Percentiles rank a stretch among this genome's conserved stretches.
Conservation (phyloP, 1,140 invertebrate genomes). For the Adelges cooleyi region DNA sequence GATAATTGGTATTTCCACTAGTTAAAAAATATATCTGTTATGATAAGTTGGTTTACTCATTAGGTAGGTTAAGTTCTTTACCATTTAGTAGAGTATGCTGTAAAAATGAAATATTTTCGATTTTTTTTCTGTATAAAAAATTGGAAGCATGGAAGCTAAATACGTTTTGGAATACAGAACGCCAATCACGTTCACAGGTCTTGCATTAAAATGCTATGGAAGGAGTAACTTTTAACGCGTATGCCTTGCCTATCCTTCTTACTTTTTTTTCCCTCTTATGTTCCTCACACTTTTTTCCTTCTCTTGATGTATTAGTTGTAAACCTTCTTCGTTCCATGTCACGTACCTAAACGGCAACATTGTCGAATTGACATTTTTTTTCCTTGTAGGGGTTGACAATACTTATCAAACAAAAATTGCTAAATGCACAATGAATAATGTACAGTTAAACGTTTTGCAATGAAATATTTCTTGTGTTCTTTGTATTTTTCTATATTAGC, state of each 20-base stretch:
- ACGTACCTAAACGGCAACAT: slow-evolving; percentile 19
- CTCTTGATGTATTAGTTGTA: too few species aligned
- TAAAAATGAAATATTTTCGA: neutral
- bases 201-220: neutral
- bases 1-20: too few species aligned
- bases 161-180: slow-evolving; percentile 2
- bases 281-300: neutral
- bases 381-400: slow-evolving; percentile 1
- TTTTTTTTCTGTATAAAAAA: neutral
- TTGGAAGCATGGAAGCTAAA: neutral
- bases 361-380: slow-evolving; percentile 9
- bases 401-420: slow-evolving; percentile 17
- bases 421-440: slow-evolving; percentile 9
- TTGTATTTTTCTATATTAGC: too few species aligned
- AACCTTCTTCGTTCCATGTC: slow-evolving; percentile 10
- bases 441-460: too few species aligned
- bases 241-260: neutral
- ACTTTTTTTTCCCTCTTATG: neutral
- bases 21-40: too few species aligned
- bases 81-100: too few species aligned
- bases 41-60: too few species aligned
- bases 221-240: neutral
- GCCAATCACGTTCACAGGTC: slow-evolving; percentile 7
- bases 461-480: too few species aligned
- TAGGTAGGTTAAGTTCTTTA: too few species aligned